Evolutionary conservation across 2,888 invertebrate genomes (phyloP).

Genomic region (Hofmannophila pseudospretella): DNA sequence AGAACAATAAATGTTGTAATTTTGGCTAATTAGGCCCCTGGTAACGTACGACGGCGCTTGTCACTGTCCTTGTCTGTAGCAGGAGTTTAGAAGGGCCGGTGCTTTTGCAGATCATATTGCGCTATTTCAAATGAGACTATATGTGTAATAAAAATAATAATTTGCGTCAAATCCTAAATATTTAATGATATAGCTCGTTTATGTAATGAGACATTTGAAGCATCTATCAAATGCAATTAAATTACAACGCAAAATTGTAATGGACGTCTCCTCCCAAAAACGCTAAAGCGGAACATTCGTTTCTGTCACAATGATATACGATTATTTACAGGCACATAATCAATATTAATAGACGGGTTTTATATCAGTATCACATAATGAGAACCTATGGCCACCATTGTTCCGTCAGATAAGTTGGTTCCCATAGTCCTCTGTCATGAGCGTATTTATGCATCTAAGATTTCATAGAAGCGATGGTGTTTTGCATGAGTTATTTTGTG

Average conservation of each 20-base stretch:
- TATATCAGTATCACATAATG: constrained; percentile 9
- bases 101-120: no score
- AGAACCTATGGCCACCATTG: constrained; percentile 10
- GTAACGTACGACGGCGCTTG: constrained; percentile 28
- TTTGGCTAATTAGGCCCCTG: no score
- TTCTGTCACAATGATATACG: neutral
- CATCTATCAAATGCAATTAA: neutral
- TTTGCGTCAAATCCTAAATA: no score
- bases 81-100: no score
- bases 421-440: constrained; percentile 3
- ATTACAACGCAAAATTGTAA: constrained; percentile 12
- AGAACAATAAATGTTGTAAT: no score
- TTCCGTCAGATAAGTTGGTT: constrained; percentile 11
- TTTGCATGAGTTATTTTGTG: constrained; percentile 1
- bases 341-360: constrained; percentile 7
- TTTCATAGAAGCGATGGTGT: constrained; percentile 5
- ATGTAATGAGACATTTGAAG: no score
- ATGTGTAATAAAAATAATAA: no score
- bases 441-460: constrained; percentile 7
- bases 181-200: no score
- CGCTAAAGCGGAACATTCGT: neutral
- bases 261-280: constrained; percentile 12
- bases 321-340: neutral
- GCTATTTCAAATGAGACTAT: no score
- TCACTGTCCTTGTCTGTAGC: constrained; percentile 37